Percentiles rank a stretch among this genome's conserved stretches.
These are phyloP conservation scores for Tauraco hartlaubi DNA, from an alignment of 2,797 vertebrate genomes.

Conservation along the genomic window DNA sequence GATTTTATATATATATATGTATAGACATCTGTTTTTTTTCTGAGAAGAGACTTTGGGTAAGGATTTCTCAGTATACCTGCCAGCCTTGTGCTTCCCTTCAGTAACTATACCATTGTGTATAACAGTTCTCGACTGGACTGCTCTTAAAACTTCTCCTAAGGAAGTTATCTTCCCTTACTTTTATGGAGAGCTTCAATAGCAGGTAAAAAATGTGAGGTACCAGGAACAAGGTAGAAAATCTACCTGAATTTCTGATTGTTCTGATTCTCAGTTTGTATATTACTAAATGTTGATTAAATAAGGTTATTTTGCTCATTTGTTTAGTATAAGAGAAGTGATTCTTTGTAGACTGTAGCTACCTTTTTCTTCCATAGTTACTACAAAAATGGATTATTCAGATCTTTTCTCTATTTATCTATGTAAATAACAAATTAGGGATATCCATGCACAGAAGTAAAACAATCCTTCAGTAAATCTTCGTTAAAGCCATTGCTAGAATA, in stretches of 20 bases:
- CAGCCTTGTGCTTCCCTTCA: not conserved
- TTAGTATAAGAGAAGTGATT: not conserved
- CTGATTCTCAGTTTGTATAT: not conserved
- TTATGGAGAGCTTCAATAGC: not conserved
- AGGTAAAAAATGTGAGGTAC: not conserved
- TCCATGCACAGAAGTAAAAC: not conserved
- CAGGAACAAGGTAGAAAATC: not conserved
- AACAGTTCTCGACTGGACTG: not conserved
- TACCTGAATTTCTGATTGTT: not conserved
- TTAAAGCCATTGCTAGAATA: not conserved
- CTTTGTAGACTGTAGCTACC: not conserved
- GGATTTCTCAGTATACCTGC: not conserved
- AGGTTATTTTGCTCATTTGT: not conserved
- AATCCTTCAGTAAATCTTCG: not conserved
- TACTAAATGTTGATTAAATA: not conserved
- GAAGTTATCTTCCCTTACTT: not conserved
- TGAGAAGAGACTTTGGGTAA: not conserved
- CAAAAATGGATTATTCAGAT: not conserved
- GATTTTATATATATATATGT: fast-evolving
- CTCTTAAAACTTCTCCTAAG: not conserved
- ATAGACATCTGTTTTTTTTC: not conserved
- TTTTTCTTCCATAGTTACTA: not conserved
- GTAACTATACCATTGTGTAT: not conserved
- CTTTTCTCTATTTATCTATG: not conserved
- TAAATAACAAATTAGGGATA: not conserved